A percentile compares a stretch with the other conserved stretches of the same genome.
These are phyloP conservation scores for Ferdinandea cuprea DNA, from an alignment of 2,888 invertebrate species.

Conservation along the genomic window DNA sequence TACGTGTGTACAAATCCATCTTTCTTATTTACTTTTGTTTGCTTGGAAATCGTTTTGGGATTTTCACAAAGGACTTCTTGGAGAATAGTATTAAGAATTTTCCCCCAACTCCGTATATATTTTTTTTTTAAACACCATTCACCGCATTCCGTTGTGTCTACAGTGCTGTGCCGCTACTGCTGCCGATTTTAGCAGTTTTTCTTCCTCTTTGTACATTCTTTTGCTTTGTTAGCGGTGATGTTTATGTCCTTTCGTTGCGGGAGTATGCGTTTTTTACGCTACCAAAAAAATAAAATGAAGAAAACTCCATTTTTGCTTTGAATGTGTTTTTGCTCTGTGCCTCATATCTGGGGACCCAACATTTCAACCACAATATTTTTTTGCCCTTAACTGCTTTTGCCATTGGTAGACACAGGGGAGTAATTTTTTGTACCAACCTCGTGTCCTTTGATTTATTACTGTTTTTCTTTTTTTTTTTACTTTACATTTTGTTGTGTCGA, in stretches of 20 bases:
- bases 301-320: slow-evolving; percentile 54
- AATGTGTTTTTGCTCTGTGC: slow-evolving; percentile 44
- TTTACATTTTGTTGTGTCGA: slow-evolving; percentile 30
- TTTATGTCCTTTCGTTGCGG: slow-evolving; percentile 49
- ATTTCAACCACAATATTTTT: slow-evolving; percentile 65
- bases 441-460: slow-evolving; percentile 70
- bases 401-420: slow-evolving; percentile 31
- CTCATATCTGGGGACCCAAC: slow-evolving; percentile 54
- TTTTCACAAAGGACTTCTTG: slow-evolving; percentile 39
- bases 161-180: slow-evolving; percentile 3
- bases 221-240: slow-evolving; percentile 31
- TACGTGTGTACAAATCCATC: too few relatives aligned
- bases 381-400: slow-evolving; percentile 50
- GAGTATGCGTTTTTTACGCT: slow-evolving; percentile 50
- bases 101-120: background rate
- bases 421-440: background rate
- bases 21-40: too few relatives aligned
- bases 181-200: slow-evolving; percentile 19
- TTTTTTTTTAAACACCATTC: slow-evolving; percentile 7
- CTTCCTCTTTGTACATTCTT: slow-evolving; percentile 21
- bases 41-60: too few relatives aligned
- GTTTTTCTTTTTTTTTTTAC: slow-evolving; percentile 25
- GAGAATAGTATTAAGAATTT: slow-evolving; percentile 20
- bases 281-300: slow-evolving; percentile 24
- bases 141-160: slow-evolving; percentile 46